phyloP scores from a whole-genome alignment of 1,140 invertebrate genomes.

The Calliphora vicina region DNA sequence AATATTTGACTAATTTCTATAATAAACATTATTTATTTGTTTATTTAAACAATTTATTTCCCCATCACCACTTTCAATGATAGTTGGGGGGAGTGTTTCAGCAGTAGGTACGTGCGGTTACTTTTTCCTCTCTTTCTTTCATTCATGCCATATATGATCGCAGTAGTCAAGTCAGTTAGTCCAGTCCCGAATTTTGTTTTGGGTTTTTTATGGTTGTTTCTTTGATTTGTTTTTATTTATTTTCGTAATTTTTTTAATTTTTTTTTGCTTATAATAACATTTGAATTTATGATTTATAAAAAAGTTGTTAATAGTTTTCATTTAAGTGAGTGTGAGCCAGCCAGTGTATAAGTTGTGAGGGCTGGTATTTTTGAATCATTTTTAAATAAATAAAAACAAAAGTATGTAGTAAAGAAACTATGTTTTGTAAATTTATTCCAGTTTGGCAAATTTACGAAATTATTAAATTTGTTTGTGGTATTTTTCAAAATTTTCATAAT shows the following conservation, averaged over 20 bases:
- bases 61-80: background rate
- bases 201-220: background rate
- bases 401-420: background rate
- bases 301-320: too few relatives aligned
- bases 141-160: too few relatives aligned
- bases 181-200: too few relatives aligned
- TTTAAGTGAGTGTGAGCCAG: too few relatives aligned
- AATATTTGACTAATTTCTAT: too few relatives aligned
- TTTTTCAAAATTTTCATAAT: background rate
- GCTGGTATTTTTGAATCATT: background rate
- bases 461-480: background rate
- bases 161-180: too few relatives aligned
- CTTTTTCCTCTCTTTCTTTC: background rate
- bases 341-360: background rate
- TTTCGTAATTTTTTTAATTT: conserved; percentile 9
- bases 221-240: conserved; percentile 2
- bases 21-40: background rate
- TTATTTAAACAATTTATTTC: background rate
- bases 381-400: background rate
- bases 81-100: too few relatives aligned
- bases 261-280: background rate
- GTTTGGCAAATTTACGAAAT: background rate
- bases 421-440: background rate
- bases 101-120: background rate
- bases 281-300: conserved; percentile 11